Base-by-base conservation (phyloP, 2,888 invertebrate genomes). In the Lumbricus terrestris region DNA sequence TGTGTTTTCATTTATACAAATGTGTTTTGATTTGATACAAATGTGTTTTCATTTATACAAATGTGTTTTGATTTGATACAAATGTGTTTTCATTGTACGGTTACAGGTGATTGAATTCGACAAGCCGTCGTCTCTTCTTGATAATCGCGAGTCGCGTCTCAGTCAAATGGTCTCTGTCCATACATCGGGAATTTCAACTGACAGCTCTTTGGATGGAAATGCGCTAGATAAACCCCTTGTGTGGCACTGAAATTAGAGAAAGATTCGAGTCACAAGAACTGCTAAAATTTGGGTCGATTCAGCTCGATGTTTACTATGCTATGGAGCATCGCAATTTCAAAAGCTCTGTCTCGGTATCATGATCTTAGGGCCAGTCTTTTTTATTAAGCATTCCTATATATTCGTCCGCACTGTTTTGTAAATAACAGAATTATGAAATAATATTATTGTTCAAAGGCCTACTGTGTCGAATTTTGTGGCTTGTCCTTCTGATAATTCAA, bases 101-200 rank as follows among this genome's bases (percentile, higher is more conserved):
- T 85, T 88, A 20, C 91, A 94, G 93, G 93, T 95, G 38, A 93
- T 93, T 34, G 95, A 95, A 93, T 95, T 95, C 91, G 96, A 96
- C 90, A 94, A 94, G 23, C 96, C 96, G 2, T 92, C 94, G 15
- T 93, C 93, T 82, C 93, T 96, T 40, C 92, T 96, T 90, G 93
- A 94, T 6, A 94, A 95, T 91, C 92, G 94, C 29, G 93, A 94
- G 47, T 90, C 90, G 20, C 42, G 83, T 3, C 90, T 91, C 69
- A 90, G 85, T 69, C 37, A 90, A 18, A 29, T 91, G 37, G 90
- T 91, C 85, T 85, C 83, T 34, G 83, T 83, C 34, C 34, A 33
- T 34, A 5, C 34, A 35, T 83, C 83, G 0, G 83, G 83, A 34
- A 83, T 33, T 6, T 33, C 35, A 11, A 37, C 13, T 37, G 85